Evolutionary conservation across 2,797 vertebrate species (phyloP), one percentile per base, ranked within the genome.

Genomic region (Sebastes umbrosus): DNA sequence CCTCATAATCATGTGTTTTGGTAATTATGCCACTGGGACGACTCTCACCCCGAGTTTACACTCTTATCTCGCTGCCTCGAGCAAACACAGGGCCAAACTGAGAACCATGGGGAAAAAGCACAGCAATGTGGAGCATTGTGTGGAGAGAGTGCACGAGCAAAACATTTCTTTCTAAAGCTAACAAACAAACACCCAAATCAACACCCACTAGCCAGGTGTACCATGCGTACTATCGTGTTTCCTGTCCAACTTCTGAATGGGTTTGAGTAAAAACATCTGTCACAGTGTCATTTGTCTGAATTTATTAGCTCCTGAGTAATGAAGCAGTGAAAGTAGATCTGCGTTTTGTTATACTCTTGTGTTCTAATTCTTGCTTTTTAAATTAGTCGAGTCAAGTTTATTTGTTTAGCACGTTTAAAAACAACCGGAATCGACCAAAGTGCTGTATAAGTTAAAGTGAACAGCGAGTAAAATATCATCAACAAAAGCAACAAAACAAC

Each of bases 1-100:
- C 71, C 79, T 75, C 79, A 69, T 25, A 65, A 74, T 81, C 77
- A 76, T 80, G 76, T 82, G 87, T 82, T 90, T 86, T 88, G 57
- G 69, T 78, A n/a, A 72, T 58, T 75, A 20, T 27, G 72, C n/a
- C n/a, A 20, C 77, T 43, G 27, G 63, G 63, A 64, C 67, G 72
- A 85, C 57, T 83, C 46, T 73, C 6, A 20, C 22, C 57, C 43
- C 11, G 69, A 73, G 50, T 86, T 77, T 78, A n/a, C 66, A 64
- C 77, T 81, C 67, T 81, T 81, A 68, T 84, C 68, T 70, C 64
- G 1, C 24, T 24, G 69, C 72, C 39, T 69, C 1, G 3, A 50
- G 77, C 65, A 43, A 77, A 84, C 54, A 54, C 31, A 58, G 10
- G 34, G 34, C 24, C 24, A 60, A 60, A 75, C 46, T 59, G 62